Base-by-base conservation (phyloP, 2,797 vertebrate species). In the Bovichtus variegatus region DNA sequence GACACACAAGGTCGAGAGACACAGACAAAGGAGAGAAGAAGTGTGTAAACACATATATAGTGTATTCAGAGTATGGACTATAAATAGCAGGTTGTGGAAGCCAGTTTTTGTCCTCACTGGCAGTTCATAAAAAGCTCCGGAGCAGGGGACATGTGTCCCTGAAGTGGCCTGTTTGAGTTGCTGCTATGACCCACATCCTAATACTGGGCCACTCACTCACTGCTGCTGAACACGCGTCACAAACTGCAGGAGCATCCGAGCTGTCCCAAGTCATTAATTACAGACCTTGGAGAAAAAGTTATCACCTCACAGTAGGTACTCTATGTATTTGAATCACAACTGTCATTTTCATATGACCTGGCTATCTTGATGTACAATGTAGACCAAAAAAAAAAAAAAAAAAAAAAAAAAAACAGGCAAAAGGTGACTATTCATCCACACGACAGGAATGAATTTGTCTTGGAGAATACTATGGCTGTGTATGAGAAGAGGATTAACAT, bases 41-140 rank as follows among this genome's bases (percentile, higher is more conserved):
- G 71, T 73, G 51, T 82, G 70, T 87, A 89, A 88, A 89, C 83
- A 88, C 60, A 80, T 29, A 66, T 74, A 71, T 31, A 55, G 82
- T 76, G 60, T 76, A 76, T 84, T 80, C 74, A 83, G 74, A 87
- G 71, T 75, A 71, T 79, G 60, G 50, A 85, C 87, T 94, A 93
- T 91, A 93, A 93, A 92, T 92, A 93, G 81, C 71, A 77, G 74
- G 74, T 86, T 65, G 86, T 88, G 76, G 59, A 89, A 90, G 88
- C 70, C 85, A 85, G 90, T 71, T 91, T 89, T 84, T 92, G 87
- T 88, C 88, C 89, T 92, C 76, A 74, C 88, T 91, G 91, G 89
- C 86, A 85, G 83, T 86, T 90, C 84, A 90, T 92, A 90, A 92
- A 93, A 92, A 87, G 91, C 89, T 89, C 36, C 16, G 12, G 81